A percentile compares a stretch with the other conserved stretches of the same genome.
These are phyloP conservation scores for Anser cygnoides DNA, from an alignment of 2,113 vertebrate species.

Conservation along the genomic window DNA sequence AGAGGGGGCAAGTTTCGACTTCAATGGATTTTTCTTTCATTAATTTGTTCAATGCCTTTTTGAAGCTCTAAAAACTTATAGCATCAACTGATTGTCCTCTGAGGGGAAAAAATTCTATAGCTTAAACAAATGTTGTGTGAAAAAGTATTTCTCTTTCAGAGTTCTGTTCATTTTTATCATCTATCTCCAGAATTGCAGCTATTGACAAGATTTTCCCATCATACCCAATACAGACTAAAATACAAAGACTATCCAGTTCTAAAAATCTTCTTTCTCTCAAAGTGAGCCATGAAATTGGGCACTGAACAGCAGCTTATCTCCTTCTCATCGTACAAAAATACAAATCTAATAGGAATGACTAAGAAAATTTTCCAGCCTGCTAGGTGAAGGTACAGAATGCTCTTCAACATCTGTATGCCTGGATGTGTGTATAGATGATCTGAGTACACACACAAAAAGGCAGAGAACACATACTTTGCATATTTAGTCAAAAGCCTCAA, in stretches of 20 bases:
- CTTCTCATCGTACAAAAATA: neutral
- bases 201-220: neutral
- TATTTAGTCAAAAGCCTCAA: neutral
- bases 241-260: neutral
- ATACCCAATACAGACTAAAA: neutral
- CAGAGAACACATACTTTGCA: neutral
- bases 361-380: neutral
- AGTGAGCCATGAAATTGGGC: neutral
- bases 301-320: neutral
- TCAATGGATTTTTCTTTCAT: neutral
- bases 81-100: neutral
- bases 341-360: neutral
- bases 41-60: neutral
- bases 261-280: neutral
- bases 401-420: neutral
- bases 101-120: neutral
- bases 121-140: neutral
- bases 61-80: neutral
- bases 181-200: neutral
- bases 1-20: neutral
- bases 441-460: neutral
- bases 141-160: neutral
- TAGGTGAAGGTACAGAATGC: neutral
- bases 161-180: slow-evolving; percentile 2
- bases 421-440: neutral